phyloP scores from a whole-genome alignment of 2,888 invertebrate species.

The Leptura quadrifasciata region DNA sequence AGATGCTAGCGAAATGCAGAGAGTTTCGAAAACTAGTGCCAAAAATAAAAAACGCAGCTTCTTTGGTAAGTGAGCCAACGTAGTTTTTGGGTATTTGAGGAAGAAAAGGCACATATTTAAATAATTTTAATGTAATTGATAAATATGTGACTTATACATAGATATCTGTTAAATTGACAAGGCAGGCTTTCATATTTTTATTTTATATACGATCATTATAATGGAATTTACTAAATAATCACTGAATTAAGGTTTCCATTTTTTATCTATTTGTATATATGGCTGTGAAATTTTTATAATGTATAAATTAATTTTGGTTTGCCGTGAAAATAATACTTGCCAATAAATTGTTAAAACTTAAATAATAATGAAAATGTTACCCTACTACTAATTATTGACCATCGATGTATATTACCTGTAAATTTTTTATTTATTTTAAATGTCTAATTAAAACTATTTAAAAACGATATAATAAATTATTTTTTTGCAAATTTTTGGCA shows the following conservation, averaged over 20 bases:
- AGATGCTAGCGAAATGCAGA: conserved; percentile 83
- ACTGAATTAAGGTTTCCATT: not conserved
- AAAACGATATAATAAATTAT: not conserved
- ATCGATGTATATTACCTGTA: conserved; percentile 18
- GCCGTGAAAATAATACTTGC: not conserved
- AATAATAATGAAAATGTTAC: conserved; percentile 19
- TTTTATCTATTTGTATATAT: conserved; percentile 13
- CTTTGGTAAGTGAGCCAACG: conserved; percentile 65
- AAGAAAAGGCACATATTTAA: conserved; percentile 48
- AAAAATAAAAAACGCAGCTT: conserved; percentile 65
- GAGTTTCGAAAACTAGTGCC: conserved; percentile 76
- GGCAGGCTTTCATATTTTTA: not conserved
- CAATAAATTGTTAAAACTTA: not conserved
- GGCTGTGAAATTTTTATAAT: conserved; percentile 26
- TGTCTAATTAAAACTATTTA: not conserved
- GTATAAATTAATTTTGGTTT: not conserved
- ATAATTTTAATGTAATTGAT: not conserved
- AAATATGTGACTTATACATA: not conserved
- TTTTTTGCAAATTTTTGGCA: conserved; percentile 44
- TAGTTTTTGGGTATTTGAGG: conserved; percentile 57
- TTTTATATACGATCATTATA: too few relatives aligned
- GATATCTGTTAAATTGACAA: not conserved
- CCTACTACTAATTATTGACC: not conserved
- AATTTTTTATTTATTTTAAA: conserved; percentile 33
- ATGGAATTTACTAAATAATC: too few relatives aligned